These are phyloP conservation scores for Eptatretus atami DNA, from an alignment of 2,797 vertebrate species.

Conservation along the genomic window DNA sequence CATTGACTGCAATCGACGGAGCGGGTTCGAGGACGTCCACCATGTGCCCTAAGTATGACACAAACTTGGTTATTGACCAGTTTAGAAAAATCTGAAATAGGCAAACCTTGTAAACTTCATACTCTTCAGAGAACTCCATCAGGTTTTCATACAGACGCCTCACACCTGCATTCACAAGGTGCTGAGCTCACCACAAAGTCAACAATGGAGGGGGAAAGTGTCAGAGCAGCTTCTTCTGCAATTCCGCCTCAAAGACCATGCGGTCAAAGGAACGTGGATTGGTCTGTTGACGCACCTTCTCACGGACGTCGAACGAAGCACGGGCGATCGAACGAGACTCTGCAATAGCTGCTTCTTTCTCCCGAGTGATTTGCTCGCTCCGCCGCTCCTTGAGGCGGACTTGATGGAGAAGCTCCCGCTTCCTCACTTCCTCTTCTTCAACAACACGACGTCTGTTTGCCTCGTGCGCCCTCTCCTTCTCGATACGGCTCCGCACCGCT, in stretches of 20 bases:
- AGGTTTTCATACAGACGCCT: no score
- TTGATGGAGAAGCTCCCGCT: slow-evolving; percentile 51
- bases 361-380: slow-evolving; percentile 66
- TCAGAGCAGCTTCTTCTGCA: slow-evolving; percentile 32
- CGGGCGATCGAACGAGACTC: slow-evolving; percentile 61
- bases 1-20: no score
- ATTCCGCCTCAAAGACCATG: slow-evolving; percentile 71
- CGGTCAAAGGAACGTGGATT: slow-evolving; percentile 78
- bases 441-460: slow-evolving; percentile 63
- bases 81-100: no score
- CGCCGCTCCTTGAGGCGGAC: slow-evolving; percentile 81
- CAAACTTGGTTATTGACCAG: no score
- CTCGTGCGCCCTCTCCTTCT: slow-evolving; percentile 61
- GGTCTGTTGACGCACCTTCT: slow-evolving; percentile 66
- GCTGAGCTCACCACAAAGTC: no score
- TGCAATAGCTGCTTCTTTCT: slow-evolving; percentile 52
- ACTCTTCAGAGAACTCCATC: no score
- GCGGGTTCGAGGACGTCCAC: no score
- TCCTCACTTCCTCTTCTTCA: slow-evolving; percentile 40
- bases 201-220: no score
- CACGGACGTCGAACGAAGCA: slow-evolving; percentile 69
- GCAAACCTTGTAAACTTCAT: no score
- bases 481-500: slow-evolving; percentile 36
- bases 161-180: no score
- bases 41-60: no score